These are phyloP conservation scores for Gasterosteus aculeatus DNA, from an alignment of 2,113 vertebrate genomes.

Conservation along the genomic window DNA sequence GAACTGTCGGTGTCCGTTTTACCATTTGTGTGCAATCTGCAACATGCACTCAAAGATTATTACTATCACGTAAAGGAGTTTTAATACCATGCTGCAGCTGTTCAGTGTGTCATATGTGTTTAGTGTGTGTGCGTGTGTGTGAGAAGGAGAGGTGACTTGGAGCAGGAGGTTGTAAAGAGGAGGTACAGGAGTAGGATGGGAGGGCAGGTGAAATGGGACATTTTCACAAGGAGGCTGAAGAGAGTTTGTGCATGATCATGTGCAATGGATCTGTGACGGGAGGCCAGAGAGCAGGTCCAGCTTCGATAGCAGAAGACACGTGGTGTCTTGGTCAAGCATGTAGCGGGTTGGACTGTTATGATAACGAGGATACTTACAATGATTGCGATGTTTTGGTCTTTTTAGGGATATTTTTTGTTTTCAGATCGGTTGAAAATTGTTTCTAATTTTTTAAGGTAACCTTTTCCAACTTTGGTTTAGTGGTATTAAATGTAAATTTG, in stretches of 20 bases:
- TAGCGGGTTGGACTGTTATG: background rate
- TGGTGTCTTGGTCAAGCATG: background rate
- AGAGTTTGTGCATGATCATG: constrained; percentile 7
- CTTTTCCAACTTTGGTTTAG: background rate
- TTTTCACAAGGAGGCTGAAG: constrained; percentile 36
- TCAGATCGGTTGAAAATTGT: background rate
- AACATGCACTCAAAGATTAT: constrained; percentile 38
- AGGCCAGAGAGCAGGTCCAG: constrained; percentile 6
- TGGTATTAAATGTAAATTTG: background rate
- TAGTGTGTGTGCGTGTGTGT: background rate
- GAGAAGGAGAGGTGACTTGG: background rate
- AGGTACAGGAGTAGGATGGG: background rate
- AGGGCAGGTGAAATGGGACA: constrained; percentile 29
- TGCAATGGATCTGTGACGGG: background rate
- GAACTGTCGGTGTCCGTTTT: constrained; percentile 41
- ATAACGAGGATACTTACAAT: too few species aligned
- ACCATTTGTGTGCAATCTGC: constrained; percentile 31
- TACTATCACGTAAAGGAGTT: constrained; percentile 42
- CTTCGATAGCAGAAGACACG: background rate
- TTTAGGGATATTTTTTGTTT: background rate
- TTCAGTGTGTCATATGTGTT: background rate
- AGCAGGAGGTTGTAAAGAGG: constrained; percentile 18
- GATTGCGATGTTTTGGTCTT: background rate
- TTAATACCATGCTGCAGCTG: constrained; percentile 38
- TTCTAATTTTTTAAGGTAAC: background rate